Base-by-base conservation (phyloP, 2,797 vertebrate species). In the Mus minutoides region DNA sequence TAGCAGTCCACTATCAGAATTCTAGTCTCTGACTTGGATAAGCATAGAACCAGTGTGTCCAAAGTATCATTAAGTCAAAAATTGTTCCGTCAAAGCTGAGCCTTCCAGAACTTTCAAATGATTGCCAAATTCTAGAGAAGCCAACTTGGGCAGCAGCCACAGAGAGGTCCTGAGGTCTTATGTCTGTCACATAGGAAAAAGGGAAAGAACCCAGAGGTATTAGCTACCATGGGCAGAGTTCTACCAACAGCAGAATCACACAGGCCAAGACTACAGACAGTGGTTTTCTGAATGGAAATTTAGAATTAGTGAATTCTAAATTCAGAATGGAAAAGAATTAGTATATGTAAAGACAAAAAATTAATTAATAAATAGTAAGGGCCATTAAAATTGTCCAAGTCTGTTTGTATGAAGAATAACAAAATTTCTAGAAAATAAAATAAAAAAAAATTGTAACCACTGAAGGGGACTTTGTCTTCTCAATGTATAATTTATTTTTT, bases 351-450 rank as follows among this genome's bases (percentile, higher is more conserved):
- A 80, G 9, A 90, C 22, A 84, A 88, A 34, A 64, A 46, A 14
- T n/a, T 67, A 90, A 16, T 58, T 29, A 95, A 21, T n/a, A 85
- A 78, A 3, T 52, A 60, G 4, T 75, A 86, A 77, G 67, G 46
- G 58, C 16, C 43, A 85, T 67, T 10, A 77, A 90, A 96, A 92
- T 76, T 67, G 19, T 54, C 21, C 6, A 62, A 22, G 6, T 6
- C 40, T 85, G 60, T 80, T 52, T 77, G 14, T 64, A 85, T 75
- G 75, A 94, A 49, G 73, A 67, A 34, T 80, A 62, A 54, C 52
- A 69, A 75, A 82, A 93, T 62, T 93, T n/a, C 4, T 67, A 64
- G 60, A 91, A 75, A 95, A 84, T 26, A 49, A 96, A 91, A 89
- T 56, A 89, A 78, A 91, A 85, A 91, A 85, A 88, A 37, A 52